Conservation (phyloP, 2,113 vertebrate species). For the Typhlomys cinereus region DNA sequence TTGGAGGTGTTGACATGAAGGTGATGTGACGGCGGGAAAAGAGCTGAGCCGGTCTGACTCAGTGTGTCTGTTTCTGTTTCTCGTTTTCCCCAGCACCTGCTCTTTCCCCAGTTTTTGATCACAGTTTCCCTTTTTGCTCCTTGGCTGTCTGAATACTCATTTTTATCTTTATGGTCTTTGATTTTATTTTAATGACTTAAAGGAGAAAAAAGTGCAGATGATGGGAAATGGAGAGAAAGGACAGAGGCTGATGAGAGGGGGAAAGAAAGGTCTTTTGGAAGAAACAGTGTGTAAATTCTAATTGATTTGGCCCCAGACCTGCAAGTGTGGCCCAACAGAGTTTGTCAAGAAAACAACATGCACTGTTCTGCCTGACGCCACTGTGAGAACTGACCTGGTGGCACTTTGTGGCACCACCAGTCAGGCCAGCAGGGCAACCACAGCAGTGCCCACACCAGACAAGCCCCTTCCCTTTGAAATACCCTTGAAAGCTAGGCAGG, state of each 20-base stretch:
- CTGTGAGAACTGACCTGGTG: background rate
- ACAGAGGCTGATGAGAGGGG: background rate
- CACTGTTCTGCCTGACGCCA: no score
- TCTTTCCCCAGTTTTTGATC: background rate
- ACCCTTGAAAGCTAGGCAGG: background rate
- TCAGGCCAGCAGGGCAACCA: background rate
- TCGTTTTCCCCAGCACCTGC: background rate
- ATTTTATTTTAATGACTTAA: background rate
- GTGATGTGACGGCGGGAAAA: accelerated
- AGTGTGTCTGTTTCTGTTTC: background rate
- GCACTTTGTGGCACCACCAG: background rate
- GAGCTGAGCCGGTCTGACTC: background rate
- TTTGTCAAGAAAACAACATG: background rate
- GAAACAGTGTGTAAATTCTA: accelerated
- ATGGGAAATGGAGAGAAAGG: background rate
- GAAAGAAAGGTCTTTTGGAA: no score
- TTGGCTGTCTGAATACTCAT: background rate
- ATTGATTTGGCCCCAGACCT: background rate
- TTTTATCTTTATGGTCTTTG: background rate
- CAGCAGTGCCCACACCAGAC: background rate
- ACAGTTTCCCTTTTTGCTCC: background rate
- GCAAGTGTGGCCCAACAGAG: background rate
- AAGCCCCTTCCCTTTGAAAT: background rate
- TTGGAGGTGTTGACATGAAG: accelerated
- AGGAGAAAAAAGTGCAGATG: background rate